Base-by-base conservation (phyloP, 2,113 vertebrate genomes). In the Otolemur garnettii region DNA sequence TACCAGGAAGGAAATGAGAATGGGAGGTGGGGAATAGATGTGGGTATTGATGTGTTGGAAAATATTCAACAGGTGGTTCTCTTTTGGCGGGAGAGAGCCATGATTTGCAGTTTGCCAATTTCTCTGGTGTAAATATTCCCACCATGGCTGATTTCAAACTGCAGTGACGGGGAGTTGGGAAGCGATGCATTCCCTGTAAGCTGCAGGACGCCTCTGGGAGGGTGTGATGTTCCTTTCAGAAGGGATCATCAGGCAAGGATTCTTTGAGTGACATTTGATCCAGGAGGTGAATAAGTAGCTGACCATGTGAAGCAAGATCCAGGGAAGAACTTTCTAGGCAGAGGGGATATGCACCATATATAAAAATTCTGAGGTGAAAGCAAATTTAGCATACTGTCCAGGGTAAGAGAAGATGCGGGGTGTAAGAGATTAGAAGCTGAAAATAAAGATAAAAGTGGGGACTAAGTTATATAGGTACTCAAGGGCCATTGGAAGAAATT, bases 61-160 rank as follows among this genome's bases (percentile, higher is more conserved):
- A 38, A 38, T 22, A 15, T 30, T 53, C 50, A 9, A 19, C 11
- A 14, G 1, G 21, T 66, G 71, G 66, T 53, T 84, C 45, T 80
- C 2, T 11, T 38, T 38, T 10, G 3, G 38, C 10, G 14, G 14
- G 26, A 42, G 2, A 2, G 22, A 26, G 53, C 19, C 18, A 4
- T 15, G 10, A 55, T 83, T 69, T 55, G 2, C 15, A 66, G 35
- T 35, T 59, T 50, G 64, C 89, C 68, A 12, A 10, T 66, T 94
- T 87, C 85, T 78, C 35, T 89, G 64, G 91, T 75, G 30, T 95
- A 79, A 94, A 86, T 69, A 28, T 2, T 45, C 22, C 22, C 53
- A 10, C 0, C 2, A 0, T 21, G 33, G 26, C 24, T 50, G 21
- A 60, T 22, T 75, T 88, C 53, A 79, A 35, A 53, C 7, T 45